Base-by-base conservation (phyloP, 1,140 invertebrate genomes). In the Drosophila sechellia region DNA sequence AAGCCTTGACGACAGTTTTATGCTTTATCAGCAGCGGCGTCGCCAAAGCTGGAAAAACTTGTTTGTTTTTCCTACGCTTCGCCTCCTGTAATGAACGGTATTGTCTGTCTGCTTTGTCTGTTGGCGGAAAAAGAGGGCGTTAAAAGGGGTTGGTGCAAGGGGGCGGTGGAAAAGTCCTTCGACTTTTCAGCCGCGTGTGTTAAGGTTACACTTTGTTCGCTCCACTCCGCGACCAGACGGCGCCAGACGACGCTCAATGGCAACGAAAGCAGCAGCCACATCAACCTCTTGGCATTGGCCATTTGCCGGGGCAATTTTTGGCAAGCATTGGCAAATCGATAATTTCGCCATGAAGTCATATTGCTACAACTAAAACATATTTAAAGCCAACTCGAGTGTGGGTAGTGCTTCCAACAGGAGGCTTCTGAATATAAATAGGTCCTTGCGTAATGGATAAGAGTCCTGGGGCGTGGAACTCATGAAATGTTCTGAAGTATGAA, bases 191-290 rank as follows among this genome's bases (percentile, higher is more conserved):
- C 53, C 60, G 72, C 55, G 68, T 84, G 71, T 89, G 79, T 89
- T 89, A 87, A 89, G 84, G 84, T 87, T 87, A 84, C 72, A 89
- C 17, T 77, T 75, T 90, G 64, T 73, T 83, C 75, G 77, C 63
- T 52, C 59, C 45, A 56, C 50, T 40, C 39, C 39, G 78, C 84
- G 84, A 66, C 84, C 54, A 87, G 84, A 87, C 84, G 84, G 79
- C 84, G 84, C 77, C 83, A 73, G 37, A 39, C 46, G 73, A 70
- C 71, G 20, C 49, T 58, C 60, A 75, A 65, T 31, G 31, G 31
- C 31, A 31, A 31, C 8, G 31, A 31, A 31, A 31, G 31, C 31
- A 54, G 35, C 35, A 22, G 76, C 58, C 59, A 31, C 65, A 61
- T 46, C 63, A 53, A 65, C 49, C 75, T 50, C 54, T 68, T 74